phyloP scores from a whole-genome alignment of 2,113 vertebrate genomes.

The Mormyrus iriodes region DNA sequence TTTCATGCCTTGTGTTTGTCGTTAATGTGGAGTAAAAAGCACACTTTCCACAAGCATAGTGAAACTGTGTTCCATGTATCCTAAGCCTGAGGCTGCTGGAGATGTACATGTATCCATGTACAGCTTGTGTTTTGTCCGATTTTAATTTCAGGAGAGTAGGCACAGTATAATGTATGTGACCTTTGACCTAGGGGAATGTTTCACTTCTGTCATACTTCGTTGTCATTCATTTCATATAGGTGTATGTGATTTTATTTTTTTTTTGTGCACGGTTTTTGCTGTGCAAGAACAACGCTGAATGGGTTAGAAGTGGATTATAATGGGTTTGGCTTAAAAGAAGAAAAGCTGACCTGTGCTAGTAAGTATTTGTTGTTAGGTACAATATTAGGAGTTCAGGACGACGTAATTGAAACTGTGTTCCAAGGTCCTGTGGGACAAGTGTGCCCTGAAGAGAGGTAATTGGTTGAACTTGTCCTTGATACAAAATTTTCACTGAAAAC shows the following conservation, averaged over 20 bases:
- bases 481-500: not conserved
- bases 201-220: no score
- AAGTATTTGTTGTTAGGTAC: not conserved
- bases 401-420: not conserved
- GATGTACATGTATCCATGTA: not conserved
- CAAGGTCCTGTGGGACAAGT: not conserved
- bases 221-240: no score
- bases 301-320: not conserved
- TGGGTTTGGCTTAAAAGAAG: not conserved
- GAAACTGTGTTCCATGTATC: not conserved
- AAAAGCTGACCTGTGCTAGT: not conserved
- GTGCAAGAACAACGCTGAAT: not conserved
- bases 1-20: not conserved
- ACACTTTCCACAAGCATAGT: not conserved
- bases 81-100: not conserved
- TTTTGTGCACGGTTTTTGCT: not conserved
- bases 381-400: not conserved
- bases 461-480: not conserved
- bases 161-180: not conserved
- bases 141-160: not conserved
- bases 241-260: not conserved
- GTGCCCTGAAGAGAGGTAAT: not conserved
- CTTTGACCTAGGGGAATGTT: not conserved
- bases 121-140: not conserved
- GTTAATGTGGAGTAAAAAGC: not conserved